Base-by-base conservation (phyloP, 2,113 vertebrate genomes). In the Rhabdornis inornatus region DNA sequence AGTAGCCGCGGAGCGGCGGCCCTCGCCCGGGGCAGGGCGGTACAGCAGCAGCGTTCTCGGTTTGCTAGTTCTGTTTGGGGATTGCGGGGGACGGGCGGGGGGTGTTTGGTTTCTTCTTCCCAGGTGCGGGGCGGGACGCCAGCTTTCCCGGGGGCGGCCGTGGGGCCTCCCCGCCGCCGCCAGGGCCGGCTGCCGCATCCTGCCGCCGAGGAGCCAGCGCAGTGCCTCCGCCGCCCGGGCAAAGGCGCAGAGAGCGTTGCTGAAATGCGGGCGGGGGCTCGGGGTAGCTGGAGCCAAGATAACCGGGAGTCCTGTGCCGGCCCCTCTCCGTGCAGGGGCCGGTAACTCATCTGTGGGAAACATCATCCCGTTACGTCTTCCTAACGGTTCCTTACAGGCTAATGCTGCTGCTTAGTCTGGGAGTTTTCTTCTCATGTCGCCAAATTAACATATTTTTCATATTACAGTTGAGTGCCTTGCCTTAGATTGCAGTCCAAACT, bases 1-100 rank as follows among this genome's bases (percentile, higher is more conserved):
- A 99, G 94, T 99, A 97, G 98, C 47, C 7, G 6, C 20, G 37
- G 80, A 17, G 3, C 20, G 18, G 31, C n/a, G 69, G 64, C 13
- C 7, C 56, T 50, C 14, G 74, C 10, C 65, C 42, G 60, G 94
- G 87, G 83, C 82, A 19, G 65, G 68, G 59, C 42, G 81, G 94
- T 63, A 82, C 87, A 82, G 83, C 91, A 52, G 90, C 56, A 45
- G 94, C 90, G 94, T 96, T 98, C 92, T 89, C 65, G 80, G 94
- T 97, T 97, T 83, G 75, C 70, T 89, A 92, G 91, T 82, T 96
- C 80, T 94, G 88, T 76, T 91, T 60, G 56, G 56, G 91, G 57
- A 52, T 61, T 74, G 39, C 1, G 71, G 66, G 81, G 40, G 19
- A n/a, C 31, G 79, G 87, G 79, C 13, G 7, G 35, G 39, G 45